Evolutionary conservation across 2,888 invertebrate genomes (phyloP).

Genomic region (Lasioglossum vierecki): DNA sequence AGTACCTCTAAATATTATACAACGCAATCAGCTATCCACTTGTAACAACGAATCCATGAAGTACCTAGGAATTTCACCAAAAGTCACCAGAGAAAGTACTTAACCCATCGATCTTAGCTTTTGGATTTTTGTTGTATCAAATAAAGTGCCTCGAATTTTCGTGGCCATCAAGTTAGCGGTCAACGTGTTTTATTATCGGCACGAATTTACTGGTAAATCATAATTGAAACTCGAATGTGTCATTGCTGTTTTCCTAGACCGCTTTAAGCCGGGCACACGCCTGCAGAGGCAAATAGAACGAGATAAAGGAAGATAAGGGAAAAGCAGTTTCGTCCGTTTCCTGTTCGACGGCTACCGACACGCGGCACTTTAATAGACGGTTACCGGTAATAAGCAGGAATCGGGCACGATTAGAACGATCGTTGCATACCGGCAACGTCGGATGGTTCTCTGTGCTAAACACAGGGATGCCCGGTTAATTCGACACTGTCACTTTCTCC

Average conservation of each 20-base stretch:
- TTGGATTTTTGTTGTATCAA: too few relatives aligned
- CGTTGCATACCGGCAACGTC: conserved; percentile 20
- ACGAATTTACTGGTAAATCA: background rate
- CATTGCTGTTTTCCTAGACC: background rate
- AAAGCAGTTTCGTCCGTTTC: conserved; percentile 40
- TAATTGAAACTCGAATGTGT: background rate
- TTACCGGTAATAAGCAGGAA: conserved; percentile 45
- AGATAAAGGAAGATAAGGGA: conserved; percentile 24
- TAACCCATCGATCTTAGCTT: too few relatives aligned
- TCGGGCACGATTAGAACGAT: conserved; percentile 22
- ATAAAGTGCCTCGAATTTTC: too few relatives aligned
- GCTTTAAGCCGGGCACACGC: background rate
- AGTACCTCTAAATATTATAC: too few relatives aligned
- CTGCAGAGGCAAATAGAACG: conserved; percentile 14
- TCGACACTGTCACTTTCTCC: conserved; percentile 63
- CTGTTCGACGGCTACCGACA: conserved; percentile 16
- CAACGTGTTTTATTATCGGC: too few relatives aligned
- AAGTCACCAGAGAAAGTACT: too few relatives aligned
- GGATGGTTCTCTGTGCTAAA: conserved; percentile 49
- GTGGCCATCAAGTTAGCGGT: too few relatives aligned
- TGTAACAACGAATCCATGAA: too few relatives aligned
- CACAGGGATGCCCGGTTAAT: conserved; percentile 27
- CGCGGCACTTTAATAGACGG: conserved; percentile 38
- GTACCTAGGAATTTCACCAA: too few relatives aligned
- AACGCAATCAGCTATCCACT: too few relatives aligned